These are phyloP conservation scores for Sericinus montela DNA, from an alignment of 2,888 invertebrate genomes.

Conservation along the genomic window DNA sequence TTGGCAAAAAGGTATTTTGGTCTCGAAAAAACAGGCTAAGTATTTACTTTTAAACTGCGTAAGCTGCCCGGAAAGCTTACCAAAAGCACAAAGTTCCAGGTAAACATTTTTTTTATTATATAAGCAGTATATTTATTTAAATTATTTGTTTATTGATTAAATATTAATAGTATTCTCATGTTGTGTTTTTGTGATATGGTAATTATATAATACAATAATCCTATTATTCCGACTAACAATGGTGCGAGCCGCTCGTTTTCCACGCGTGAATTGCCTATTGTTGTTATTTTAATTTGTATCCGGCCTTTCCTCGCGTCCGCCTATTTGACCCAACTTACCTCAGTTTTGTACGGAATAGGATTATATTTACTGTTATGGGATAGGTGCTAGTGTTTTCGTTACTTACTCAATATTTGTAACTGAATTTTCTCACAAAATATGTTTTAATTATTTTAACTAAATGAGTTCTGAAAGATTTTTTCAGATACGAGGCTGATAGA, in stretches of 20 bases:
- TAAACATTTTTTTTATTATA: too few relatives aligned
- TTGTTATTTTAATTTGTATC: slow-evolving; percentile 74
- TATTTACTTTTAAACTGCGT: too few relatives aligned
- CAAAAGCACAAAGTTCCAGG: too few relatives aligned
- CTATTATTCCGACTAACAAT: slow-evolving; percentile 65
- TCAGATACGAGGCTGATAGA: too few relatives aligned
- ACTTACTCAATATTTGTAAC: neutral
- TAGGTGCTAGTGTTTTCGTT: neutral
- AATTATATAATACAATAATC: slow-evolving; percentile 66
- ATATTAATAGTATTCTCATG: slow-evolving; percentile 45
- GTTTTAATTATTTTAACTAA: too few relatives aligned
- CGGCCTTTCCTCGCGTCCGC: slow-evolving; percentile 33
- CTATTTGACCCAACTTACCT: slow-evolving; percentile 18
- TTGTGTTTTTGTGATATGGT: slow-evolving; percentile 46
- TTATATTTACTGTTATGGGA: slow-evolving; percentile 9
- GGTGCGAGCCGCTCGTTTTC: slow-evolving; percentile 65
- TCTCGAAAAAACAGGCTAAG: too few relatives aligned
- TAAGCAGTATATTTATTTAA: too few relatives aligned
- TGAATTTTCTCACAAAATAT: neutral
- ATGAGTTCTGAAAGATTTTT: too few relatives aligned
- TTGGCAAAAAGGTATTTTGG: too few relatives aligned
- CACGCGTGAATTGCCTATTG: slow-evolving; percentile 68
- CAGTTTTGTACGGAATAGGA: slow-evolving; percentile 12
- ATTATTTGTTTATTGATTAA: too few relatives aligned
- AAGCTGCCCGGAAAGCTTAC: too few relatives aligned